phyloP scores from a whole-genome alignment of 2,797 vertebrate species.

The Mico argentatus region DNA sequence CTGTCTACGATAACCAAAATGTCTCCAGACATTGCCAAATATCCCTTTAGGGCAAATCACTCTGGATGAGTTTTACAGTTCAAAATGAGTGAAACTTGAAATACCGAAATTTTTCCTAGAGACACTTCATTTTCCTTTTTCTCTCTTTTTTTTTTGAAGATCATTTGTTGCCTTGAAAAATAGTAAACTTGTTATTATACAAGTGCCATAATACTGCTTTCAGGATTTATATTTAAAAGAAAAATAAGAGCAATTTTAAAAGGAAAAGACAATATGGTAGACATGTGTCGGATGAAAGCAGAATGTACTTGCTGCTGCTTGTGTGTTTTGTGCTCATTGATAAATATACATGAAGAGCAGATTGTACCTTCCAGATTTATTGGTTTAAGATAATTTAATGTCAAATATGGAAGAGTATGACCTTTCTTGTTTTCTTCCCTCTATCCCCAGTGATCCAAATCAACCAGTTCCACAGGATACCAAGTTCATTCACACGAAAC shows the following conservation, averaged over 20 bases:
- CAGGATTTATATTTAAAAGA: neutral
- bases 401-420: neutral
- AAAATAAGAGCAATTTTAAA: neutral
- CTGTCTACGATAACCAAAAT: neutral
- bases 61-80: neutral
- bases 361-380: rapidly evolving
- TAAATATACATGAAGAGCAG: rapidly evolving
- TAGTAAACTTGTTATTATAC: no score
- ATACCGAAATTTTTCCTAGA: neutral
- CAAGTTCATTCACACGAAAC: conserved; percentile 98
- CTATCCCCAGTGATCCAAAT: conserved; percentile 91
- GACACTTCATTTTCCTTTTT: neutral
- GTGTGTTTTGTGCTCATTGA: rapidly evolving
- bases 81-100: neutral
- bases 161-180: rapidly evolving
- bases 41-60: rapidly evolving
- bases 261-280: neutral
- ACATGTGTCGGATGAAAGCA: rapidly evolving
- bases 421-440: conserved; percentile 35
- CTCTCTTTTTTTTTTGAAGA: neutral
- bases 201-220: rapidly evolving
- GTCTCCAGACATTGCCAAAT: neutral
- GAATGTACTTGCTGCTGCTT: rapidly evolving
- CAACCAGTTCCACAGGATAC: conserved; percentile 98
- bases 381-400: neutral